Conservation (phyloP, 2,888 invertebrate genomes). For the Helobdella robusta region DNA sequence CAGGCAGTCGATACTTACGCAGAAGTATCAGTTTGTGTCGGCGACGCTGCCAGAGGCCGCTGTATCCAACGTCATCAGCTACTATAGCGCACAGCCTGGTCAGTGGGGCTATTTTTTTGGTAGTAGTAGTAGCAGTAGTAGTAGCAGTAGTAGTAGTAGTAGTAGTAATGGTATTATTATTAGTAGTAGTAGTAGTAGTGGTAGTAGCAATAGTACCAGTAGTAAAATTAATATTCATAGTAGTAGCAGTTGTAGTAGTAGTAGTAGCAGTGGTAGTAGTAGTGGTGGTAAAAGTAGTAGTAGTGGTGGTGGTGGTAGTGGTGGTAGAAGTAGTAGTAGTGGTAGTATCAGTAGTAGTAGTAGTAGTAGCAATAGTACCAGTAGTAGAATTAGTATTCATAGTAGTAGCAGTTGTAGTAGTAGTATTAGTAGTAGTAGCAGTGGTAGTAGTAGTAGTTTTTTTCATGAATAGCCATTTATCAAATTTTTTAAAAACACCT, state of each 20-base stretch:
- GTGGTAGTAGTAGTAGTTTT: constrained; percentile 15
- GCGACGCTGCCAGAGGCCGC: too few relatives aligned
- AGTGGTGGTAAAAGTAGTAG: constrained; percentile 27
- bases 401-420: background rate
- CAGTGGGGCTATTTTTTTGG: too few relatives aligned
- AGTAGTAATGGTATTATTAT: constrained; percentile 18
- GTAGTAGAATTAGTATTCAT: constrained; percentile 6
- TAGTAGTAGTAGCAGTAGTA: constrained; percentile 17
- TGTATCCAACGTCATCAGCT: too few relatives aligned
- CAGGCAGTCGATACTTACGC: too few relatives aligned
- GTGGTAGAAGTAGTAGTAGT: constrained; percentile 24
- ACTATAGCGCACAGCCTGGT: too few relatives aligned
- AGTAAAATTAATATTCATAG: constrained; percentile 26
- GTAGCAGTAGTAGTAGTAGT: constrained; percentile 15
- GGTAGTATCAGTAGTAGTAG: constrained; percentile 20
- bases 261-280: constrained; percentile 26
- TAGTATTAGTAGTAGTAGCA: constrained; percentile 13
- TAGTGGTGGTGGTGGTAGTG: constrained; percentile 26
- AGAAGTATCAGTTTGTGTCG: too few relatives aligned
- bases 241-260: constrained; percentile 22
- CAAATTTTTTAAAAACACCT: too few relatives aligned
- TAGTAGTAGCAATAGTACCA: constrained; percentile 14
- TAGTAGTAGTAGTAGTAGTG: constrained; percentile 28
- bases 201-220: constrained; percentile 27
- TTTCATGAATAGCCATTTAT: too few relatives aligned